Base-by-base conservation (phyloP, 2,888 invertebrate genomes). In the Callinectes sapidus region DNA sequence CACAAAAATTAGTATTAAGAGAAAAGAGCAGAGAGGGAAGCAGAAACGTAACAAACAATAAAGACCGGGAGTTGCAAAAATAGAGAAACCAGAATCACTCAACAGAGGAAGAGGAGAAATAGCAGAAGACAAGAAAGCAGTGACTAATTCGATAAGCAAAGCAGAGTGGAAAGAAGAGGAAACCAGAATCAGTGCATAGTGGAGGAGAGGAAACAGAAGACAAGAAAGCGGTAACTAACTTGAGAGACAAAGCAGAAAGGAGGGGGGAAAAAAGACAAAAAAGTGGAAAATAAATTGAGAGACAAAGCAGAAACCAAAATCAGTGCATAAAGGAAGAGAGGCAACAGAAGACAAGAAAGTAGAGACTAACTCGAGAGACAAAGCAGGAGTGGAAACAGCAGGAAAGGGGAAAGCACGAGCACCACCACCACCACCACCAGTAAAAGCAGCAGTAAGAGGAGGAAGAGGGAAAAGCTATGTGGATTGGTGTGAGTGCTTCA, bases 401-500 rank as follows among this genome's bases (percentile, higher is more conserved):
- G 61, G 61, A 61, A 23, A 23, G 61, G 23, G 61, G 61, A 18
- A 61, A 61, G 61, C 61, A 61, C 61, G 8, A 48, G 48, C 48
- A 61, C n/a, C n/a, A n/a, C n/a, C n/a, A n/a, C n/a, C n/a, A n/a
- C n/a, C n/a, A n/a, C 18, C 61, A 61, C 18, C 61, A 61, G 2
- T 2, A 71, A n/a, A 3, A 71, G 71, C 71, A 28, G 71, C 28
- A n/a, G 71, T 32, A 81, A 81, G 81, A 81, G 81, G 81, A 81
- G 16, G 16, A 81, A 81, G 81, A 81, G 35, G 81, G 10, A 35
- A 81, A 35, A 81, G 81, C 16, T 35, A 0, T 81, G 16, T 16
- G 14, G 81, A 81, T 81, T 81, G 81, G 81, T 2, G 35, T 81
- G 81, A 81, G 81, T 32, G 81, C 81, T 81, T 81, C 35, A 35